Base-by-base conservation (phyloP, 2,888 invertebrate species). In the Atherix ibis region DNA sequence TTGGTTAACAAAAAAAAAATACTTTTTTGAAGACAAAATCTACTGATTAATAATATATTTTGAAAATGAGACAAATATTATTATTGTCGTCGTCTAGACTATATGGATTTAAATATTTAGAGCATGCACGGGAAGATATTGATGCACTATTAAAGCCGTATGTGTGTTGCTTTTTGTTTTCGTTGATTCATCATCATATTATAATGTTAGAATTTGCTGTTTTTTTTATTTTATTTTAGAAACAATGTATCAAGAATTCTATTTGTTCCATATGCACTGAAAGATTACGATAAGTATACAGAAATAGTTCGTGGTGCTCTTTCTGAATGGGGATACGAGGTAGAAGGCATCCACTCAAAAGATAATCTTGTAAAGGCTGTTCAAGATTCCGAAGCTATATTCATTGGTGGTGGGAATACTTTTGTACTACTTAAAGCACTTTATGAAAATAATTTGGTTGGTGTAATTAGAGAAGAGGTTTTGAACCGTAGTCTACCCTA, bases 361-460 rank as follows among this genome's bases (percentile, higher is more conserved):
- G 39, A 62, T 6, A 64, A 76, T 53, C 70, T 73, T 12, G 48
- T 58, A 4, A 53, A 62, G 35, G 74, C 75, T 14, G 59, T 81
- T 1, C 56, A 63, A 32, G 53, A 62, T 15, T 73, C 79, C 0
- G 65, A 79, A 57, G 76, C 77, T 18, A 70, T 84, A 44, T 83
- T 78, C 55, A 58, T 84, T 22, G 84, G 83, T 6, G 84, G 84
- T 31, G 84, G 84, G 28, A 85, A 85, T 51, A 82, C 83, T 15
- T 85, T 84, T 55, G 63, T 73, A 13, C 64, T 85, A 14, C 53
- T 84, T 16, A 77, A 76, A 53, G 64, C 66, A 1, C 56, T 84
- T 5, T 81, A 82, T 52, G 76, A 80, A 17, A 59, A 72, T 25
- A 39, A 76, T 36, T 58, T 84, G 27, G 56, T 84, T 3, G 63